Evolutionary conservation across 2,888 invertebrate genomes (phyloP).

Genomic region (Noctuana brunneofusca): DNA sequence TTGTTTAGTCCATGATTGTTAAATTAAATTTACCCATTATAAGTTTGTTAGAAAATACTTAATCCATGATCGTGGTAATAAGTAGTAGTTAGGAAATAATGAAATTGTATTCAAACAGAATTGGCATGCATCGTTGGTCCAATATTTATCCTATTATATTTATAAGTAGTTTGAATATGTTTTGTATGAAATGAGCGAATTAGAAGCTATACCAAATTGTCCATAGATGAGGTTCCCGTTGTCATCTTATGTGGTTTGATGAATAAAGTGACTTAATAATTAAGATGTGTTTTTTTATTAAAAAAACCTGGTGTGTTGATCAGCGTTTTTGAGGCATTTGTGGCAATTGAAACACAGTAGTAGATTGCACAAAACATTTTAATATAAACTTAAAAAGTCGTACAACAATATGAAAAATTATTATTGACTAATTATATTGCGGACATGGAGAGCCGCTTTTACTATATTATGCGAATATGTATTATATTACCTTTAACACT

Average conservation of each 20-base stretch:
- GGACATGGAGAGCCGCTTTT: slow-evolving; percentile 87
- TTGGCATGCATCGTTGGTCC: slow-evolving; percentile 23
- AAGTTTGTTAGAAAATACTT: no score
- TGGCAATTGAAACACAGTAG: slow-evolving; percentile 53
- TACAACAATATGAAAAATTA: slow-evolving; percentile 94
- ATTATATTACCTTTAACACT: slow-evolving; percentile 85
- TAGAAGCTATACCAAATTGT: slow-evolving; percentile 43
- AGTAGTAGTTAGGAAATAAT: background rate
- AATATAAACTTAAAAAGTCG: slow-evolving; percentile 94
- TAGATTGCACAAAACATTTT: slow-evolving; percentile 92
- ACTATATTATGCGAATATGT: slow-evolving; percentile 84
- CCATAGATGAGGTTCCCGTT: slow-evolving; percentile 79
- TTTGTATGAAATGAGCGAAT: slow-evolving; percentile 22
- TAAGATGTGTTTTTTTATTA: slow-evolving; percentile 41
- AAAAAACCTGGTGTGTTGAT: no score
- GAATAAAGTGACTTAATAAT: slow-evolving; percentile 79
- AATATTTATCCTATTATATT: slow-evolving; percentile 12
- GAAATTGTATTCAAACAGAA: background rate
- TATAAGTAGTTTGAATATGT: slow-evolving; percentile 24
- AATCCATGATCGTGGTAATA: no score
- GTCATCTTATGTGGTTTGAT: slow-evolving; percentile 77
- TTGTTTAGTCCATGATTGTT: no score
- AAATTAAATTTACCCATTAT: no score
- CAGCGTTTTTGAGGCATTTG: no score
- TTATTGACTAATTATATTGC: slow-evolving; percentile 89